phyloP scores from a whole-genome alignment of 2,888 invertebrate genomes.

The Imbricaverruca yamaguchii region DNA sequence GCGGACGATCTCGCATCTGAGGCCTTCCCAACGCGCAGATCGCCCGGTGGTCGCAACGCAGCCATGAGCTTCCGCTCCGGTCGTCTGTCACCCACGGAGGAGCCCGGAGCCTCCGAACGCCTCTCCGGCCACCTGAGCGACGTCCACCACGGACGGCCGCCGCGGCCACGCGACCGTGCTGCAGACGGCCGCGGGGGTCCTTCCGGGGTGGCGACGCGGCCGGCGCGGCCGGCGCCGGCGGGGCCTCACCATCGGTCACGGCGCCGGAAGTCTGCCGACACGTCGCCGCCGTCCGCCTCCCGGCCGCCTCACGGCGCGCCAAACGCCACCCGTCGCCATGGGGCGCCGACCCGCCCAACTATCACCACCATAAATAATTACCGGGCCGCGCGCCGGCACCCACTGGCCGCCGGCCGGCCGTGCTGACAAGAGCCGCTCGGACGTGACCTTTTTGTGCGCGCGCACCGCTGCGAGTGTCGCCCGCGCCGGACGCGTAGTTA shows the following conservation, averaged over 20 bases:
- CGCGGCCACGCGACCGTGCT: too few species aligned
- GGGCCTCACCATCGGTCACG: neutral
- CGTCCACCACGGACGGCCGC: too few species aligned
- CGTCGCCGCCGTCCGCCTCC: neutral
- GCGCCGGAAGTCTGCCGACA: neutral
- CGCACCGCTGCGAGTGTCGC: neutral
- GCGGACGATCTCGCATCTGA: too few species aligned
- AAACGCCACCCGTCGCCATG: neutral
- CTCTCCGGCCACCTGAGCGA: too few species aligned
- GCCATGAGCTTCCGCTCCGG: too few species aligned
- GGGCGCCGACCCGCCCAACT: neutral
- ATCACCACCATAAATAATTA: neutral
- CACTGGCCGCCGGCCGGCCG: too few species aligned
- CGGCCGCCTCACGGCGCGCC: neutral
- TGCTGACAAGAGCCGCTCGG: neutral
- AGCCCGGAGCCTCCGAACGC: too few species aligned
- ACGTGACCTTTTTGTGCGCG: conserved; percentile 1
- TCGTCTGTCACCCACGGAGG: too few species aligned
- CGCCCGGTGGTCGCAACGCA: too few species aligned
- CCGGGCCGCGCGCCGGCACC: neutral
- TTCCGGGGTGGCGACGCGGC: neutral
- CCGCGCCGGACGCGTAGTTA: neutral
- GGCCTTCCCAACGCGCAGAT: too few species aligned
- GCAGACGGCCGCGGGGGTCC: neutral
- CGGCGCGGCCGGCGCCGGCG: neutral